Evolutionary conservation across 2,113 vertebrate species (phyloP).

Genomic region (Psilopogon haemacephalus): DNA sequence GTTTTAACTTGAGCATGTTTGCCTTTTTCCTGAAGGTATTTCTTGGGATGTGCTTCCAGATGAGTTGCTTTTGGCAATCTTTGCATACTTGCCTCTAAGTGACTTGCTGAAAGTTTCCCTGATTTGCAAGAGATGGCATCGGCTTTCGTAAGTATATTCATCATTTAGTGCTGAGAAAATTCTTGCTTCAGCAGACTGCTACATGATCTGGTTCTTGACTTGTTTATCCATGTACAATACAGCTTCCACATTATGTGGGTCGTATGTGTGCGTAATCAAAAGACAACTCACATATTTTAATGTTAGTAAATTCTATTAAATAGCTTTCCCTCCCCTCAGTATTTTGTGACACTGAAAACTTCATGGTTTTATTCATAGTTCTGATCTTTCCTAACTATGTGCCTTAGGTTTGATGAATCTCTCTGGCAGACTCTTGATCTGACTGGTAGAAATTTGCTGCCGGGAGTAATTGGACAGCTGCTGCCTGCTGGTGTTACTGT

Average conservation of each 20-base stretch:
- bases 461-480: conserved; percentile 79
- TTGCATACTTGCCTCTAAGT: conserved; percentile 80
- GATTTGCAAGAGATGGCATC: conserved; percentile 85
- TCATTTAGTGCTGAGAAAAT: not conserved
- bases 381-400: not conserved
- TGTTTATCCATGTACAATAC: not conserved
- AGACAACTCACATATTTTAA: not conserved
- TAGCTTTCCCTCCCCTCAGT: not conserved
- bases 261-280: not conserved
- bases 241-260: not conserved
- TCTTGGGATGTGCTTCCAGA: conserved; percentile 90
- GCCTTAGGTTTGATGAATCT: conserved; percentile 87
- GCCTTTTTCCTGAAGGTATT: conserved; percentile 61
- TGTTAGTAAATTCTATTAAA: not conserved
- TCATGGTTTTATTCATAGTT: not conserved
- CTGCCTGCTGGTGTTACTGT: conserved; percentile 79
- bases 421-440: conserved; percentile 92
- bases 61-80: conserved; percentile 86
- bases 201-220: not conserved
- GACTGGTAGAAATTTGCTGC: conserved; percentile 77
- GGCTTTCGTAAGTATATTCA: conserved; percentile 82
- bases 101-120: conserved; percentile 82
- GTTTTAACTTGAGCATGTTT: not conserved
- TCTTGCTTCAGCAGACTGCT: not conserved
- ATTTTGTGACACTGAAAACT: not conserved